These are phyloP conservation scores for Meloidogyne hapla DNA, from an alignment of 1,140 invertebrate genomes.

Conservation along the genomic window DNA sequence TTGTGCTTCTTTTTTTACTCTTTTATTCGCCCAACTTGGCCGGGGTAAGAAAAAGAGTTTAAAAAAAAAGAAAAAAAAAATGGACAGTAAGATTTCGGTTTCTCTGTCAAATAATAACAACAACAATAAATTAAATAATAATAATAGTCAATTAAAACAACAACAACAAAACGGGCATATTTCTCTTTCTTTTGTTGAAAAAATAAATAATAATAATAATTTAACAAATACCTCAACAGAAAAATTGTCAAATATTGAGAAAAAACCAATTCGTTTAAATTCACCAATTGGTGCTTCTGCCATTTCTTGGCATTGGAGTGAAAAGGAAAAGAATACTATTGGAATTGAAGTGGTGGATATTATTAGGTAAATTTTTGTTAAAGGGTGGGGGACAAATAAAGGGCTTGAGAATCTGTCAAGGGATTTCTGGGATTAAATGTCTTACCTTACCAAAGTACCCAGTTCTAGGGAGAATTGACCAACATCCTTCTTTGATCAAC, in stretches of 20 bases:
- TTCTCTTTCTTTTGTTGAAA: neutral
- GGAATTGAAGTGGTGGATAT: conserved; percentile 34
- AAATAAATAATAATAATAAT: neutral
- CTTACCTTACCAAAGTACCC: too few species aligned
- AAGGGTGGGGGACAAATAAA: too few species aligned
- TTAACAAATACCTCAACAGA: neutral
- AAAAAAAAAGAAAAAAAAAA: too few species aligned
- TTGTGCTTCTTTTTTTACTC: too few species aligned
- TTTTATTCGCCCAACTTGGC: neutral
- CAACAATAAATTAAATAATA: neutral
- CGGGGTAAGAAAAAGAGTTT: neutral
- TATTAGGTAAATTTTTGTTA: conserved; percentile 29
- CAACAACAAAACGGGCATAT: conserved; percentile 1
- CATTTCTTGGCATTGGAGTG: conserved; percentile 34
- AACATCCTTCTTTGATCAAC: too few species aligned
- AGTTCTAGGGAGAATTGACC: too few species aligned
- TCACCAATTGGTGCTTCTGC: conserved; percentile 33
- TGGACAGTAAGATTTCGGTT: conserved; percentile 3
- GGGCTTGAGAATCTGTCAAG: too few species aligned
- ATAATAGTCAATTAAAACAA: neutral
- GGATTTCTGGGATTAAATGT: too few species aligned
- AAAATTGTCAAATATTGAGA: conserved; percentile 11
- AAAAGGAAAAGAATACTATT: conserved; percentile 9
- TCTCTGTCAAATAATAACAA: conserved; percentile 17
- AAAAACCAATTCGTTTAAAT: conserved; percentile 33